Conservation (phyloP, 2,113 vertebrate genomes). For the Coturnix japonica region DNA sequence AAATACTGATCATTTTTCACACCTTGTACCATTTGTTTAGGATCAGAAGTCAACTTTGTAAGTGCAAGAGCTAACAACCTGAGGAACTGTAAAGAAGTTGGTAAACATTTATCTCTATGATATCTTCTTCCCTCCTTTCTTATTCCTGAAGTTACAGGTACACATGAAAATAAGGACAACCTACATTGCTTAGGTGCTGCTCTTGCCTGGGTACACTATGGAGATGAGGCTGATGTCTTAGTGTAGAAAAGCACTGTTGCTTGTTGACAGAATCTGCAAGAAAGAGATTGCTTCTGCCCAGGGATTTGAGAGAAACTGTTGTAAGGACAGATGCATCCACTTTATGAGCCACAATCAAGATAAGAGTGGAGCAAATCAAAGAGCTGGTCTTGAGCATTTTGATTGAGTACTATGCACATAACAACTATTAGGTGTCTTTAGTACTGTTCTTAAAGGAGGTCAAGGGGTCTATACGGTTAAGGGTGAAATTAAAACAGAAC, state of each 20-base stretch:
- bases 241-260: background rate
- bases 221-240: background rate
- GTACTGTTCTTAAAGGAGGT: background rate
- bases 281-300: slow-evolving; percentile 22
- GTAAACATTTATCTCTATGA: slow-evolving; percentile 31
- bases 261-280: slow-evolving; percentile 39
- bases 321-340: background rate
- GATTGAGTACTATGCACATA: background rate
- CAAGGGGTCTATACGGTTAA: background rate
- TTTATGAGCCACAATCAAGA: slow-evolving; percentile 57
- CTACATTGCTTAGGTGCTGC: background rate
- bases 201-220: background rate
- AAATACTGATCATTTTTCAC: slow-evolving; percentile 49
- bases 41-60: slow-evolving; percentile 29
- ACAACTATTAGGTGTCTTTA: background rate
- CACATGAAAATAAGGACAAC: background rate
- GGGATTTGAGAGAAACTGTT: background rate
- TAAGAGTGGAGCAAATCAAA: slow-evolving; percentile 56
- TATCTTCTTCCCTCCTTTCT: background rate
- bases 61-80: background rate
- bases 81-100: slow-evolving; percentile 13
- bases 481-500: background rate
- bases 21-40: slow-evolving; percentile 33
- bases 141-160: background rate
- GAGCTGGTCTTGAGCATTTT: background rate